These are phyloP conservation scores for Scaptomyza pallida DNA, from an alignment of 1,140 invertebrate species.

Conservation along the genomic window DNA sequence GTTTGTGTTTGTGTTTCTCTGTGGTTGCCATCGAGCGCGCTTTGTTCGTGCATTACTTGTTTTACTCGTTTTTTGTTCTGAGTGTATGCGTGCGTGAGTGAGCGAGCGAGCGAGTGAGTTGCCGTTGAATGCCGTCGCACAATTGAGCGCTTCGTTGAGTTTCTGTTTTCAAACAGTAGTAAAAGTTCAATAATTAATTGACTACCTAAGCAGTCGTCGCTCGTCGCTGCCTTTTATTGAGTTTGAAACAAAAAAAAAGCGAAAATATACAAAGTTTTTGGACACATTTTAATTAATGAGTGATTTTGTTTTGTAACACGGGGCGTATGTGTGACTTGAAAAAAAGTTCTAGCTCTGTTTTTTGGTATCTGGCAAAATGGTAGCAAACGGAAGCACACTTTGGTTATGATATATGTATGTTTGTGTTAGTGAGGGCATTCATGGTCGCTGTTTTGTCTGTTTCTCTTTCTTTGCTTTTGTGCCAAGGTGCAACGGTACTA, in stretches of 20 bases:
- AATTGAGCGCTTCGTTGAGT: conserved; percentile 61
- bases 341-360: conserved; percentile 26
- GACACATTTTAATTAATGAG: conserved; percentile 50
- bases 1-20: conserved; percentile 14
- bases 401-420: conserved; percentile 50
- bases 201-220: conserved; percentile 49
- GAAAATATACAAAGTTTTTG: conserved; percentile 9
- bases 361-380: neutral
- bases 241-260: neutral
- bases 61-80: conserved; percentile 2
- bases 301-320: conserved; percentile 65
- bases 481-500: conserved; percentile 11
- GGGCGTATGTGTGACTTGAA: conserved; percentile 37
- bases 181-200: conserved; percentile 80
- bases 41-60: conserved; percentile 27
- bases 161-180: conserved; percentile 60
- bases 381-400: conserved; percentile 50
- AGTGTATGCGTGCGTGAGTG: conserved; percentile 6
- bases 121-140: conserved; percentile 27
- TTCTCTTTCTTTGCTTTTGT: neutral
- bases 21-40: conserved; percentile 51
- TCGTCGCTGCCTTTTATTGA: conserved; percentile 46
- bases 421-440: conserved; percentile 29
- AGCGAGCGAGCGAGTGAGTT: conserved; percentile 11
- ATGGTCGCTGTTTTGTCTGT: conserved; percentile 22